Conservation (phyloP, 2,888 invertebrate genomes). For the Protonemura montana region DNA sequence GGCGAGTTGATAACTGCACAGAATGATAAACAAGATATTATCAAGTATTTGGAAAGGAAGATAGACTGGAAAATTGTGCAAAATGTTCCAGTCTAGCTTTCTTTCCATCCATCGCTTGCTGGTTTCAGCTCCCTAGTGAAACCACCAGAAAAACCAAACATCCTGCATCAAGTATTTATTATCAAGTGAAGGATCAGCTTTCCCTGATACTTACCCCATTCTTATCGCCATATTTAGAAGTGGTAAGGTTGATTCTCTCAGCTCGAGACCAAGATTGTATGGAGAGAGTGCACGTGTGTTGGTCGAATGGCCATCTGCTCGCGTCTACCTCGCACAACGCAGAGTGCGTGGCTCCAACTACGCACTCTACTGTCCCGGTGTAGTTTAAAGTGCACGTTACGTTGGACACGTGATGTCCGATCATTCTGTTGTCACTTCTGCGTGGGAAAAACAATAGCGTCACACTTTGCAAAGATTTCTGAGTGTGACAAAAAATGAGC, state of each 20-base stretch:
- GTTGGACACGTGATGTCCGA: neutral
- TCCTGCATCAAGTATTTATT: too few relatives aligned
- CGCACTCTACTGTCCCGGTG: constrained; percentile 69
- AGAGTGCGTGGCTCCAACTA: constrained; percentile 65
- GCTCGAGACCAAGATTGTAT: constrained; percentile 74
- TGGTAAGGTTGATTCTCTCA: constrained; percentile 66
- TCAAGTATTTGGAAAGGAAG: too few relatives aligned
- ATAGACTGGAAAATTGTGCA: too few relatives aligned
- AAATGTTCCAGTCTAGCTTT: too few relatives aligned
- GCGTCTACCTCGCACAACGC: constrained; percentile 68
- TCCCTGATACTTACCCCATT: neutral
- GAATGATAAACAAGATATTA: constrained; percentile 34
- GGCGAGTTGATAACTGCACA: constrained; percentile 59
- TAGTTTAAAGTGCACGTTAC: constrained; percentile 61
- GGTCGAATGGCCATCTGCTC: constrained; percentile 71
- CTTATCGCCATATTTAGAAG: neutral
- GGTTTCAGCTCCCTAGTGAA: too few relatives aligned
- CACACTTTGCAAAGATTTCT: too few relatives aligned
- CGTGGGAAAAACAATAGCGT: neutral
- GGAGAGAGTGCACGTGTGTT: constrained; percentile 69
- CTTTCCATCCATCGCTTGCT: too few relatives aligned
- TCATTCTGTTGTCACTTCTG: neutral
- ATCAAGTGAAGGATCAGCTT: too few relatives aligned
- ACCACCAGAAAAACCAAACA: too few relatives aligned
- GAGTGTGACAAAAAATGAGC: too few relatives aligned